Evolutionary conservation across 2,113 vertebrate genomes (phyloP), one percentile per base, ranked within the genome.

Genomic region (Asarcornis scutulata): DNA sequence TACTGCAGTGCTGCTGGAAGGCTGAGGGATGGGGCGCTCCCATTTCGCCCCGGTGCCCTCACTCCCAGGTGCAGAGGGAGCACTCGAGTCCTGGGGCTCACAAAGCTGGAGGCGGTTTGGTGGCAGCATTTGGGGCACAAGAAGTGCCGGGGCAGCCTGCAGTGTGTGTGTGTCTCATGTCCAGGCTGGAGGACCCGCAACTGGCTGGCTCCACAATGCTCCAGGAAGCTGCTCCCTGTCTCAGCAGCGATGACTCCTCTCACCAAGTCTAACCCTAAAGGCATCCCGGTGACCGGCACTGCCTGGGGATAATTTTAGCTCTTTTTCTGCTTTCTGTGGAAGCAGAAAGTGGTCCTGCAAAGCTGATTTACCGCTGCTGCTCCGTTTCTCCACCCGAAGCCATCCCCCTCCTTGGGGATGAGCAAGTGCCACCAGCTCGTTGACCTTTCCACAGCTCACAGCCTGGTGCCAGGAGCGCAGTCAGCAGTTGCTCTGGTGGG

Each of bases 201-300:
- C 40, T 0, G 3, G 12, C 8, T 11, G 55, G 34, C 3, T 31
- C 60, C 27, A 0, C 4, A 14, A 6, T 4, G 27, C 59, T n/a
- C 32, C 38, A 18, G 17, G 27, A 63, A 40, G 36, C 36, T 27
- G 62, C 17, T 29, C 27, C 63, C 27, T 42, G 12, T 66, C 31
- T 18, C 38, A 31, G 64, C 64, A 67, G 42, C 20, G 42, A 15
- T 6, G 10, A 25, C n/a, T 48, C 25, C 32, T 66, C n/a, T 34
- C 48, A 3, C 23, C 4, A 1, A 42, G 26, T 15, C 31, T 18
- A 10, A 8, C 3, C 20, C 46, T 26, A 3, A 7, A 22, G 18
- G 26, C 74, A 18, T 22, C 29, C 1, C 0, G 1, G 60, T 0
- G 11, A 20, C 11, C 2, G 0, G 40, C 3, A 18, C 40, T 69